phyloP scores from a whole-genome alignment of 1,140 invertebrate genomes.

The Cepaea nemoralis region DNA sequence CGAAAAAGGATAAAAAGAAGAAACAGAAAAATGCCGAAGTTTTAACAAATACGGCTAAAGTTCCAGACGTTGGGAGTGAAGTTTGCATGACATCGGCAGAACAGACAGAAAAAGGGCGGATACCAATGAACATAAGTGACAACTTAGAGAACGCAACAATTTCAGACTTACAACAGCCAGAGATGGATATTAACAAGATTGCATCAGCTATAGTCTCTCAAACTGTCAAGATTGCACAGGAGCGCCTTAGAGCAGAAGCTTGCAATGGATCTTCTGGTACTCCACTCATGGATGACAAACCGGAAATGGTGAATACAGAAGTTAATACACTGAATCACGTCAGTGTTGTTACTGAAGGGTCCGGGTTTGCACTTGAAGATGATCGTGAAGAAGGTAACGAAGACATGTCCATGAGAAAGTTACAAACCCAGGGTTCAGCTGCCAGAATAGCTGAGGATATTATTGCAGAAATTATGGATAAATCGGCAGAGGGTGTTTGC shows the following conservation, averaged over 20 bases:
- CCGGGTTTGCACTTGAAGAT: background rate
- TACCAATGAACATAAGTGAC: too few relatives aligned
- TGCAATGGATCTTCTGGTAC: too few relatives aligned
- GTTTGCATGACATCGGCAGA: background rate
- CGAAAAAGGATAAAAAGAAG: conserved; percentile 35
- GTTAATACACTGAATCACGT: background rate
- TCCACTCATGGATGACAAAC: background rate
- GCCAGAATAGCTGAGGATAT: background rate
- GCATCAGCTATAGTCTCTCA: conserved; percentile 27
- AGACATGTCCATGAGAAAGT: background rate
- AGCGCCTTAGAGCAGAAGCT: background rate
- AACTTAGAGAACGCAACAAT: background rate
- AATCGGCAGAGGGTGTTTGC: background rate
- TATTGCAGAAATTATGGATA: background rate
- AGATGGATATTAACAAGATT: background rate
- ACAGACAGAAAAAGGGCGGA: background rate
- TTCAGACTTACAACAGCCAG: background rate
- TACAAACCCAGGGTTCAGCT: background rate
- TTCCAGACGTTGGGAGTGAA: background rate
- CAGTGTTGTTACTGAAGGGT: background rate
- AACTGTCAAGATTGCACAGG: conserved; percentile 14
- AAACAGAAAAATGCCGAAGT: background rate
- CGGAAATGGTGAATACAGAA: background rate
- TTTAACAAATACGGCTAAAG: too few relatives aligned
- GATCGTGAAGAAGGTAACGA: background rate